Percentiles rank a stretch among this genome's conserved stretches.
Conservation (phyloP, 1,140 invertebrate genomes). For the Temnothorax longispinosus region DNA sequence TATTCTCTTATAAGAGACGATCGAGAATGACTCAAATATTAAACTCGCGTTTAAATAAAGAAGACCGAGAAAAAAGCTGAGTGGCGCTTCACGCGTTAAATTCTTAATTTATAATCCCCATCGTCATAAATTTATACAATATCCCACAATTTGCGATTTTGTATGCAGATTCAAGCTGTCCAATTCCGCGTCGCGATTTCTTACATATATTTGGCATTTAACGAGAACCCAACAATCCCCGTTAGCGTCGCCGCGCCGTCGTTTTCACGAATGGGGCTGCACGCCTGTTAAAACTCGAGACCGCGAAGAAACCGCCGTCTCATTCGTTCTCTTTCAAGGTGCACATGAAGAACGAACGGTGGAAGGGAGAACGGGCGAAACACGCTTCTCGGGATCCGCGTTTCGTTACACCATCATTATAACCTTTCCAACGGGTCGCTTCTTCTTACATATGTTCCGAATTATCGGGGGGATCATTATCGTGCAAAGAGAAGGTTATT, state of each 20-base stretch:
- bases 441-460: conserved; percentile 61
- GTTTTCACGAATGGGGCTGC: conserved; percentile 69
- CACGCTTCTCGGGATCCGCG: conserved; percentile 38
- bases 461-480: conserved; percentile 70
- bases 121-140: background rate
- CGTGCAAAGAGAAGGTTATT: conserved; percentile 66
- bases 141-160: background rate
- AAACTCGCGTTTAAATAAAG: background rate
- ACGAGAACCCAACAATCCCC: conserved; percentile 56
- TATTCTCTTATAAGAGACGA: background rate
- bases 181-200: background rate
- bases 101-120: background rate
- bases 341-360: background rate
- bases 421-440: conserved; percentile 61
- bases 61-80: background rate
- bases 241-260: conserved; percentile 45
- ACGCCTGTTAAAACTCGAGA: conserved; percentile 68
- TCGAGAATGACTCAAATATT: background rate
- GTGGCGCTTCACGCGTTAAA: background rate
- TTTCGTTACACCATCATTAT: conserved; percentile 74
- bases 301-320: conserved; percentile 69
- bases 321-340: conserved; percentile 71
- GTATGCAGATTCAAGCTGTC: background rate
- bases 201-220: conserved; percentile 50
- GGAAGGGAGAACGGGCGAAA: background rate